Evolutionary conservation across 2,113 vertebrate genomes (phyloP), one percentile per base, ranked within the genome.

Genomic region (Megaceryle torquata): DNA sequence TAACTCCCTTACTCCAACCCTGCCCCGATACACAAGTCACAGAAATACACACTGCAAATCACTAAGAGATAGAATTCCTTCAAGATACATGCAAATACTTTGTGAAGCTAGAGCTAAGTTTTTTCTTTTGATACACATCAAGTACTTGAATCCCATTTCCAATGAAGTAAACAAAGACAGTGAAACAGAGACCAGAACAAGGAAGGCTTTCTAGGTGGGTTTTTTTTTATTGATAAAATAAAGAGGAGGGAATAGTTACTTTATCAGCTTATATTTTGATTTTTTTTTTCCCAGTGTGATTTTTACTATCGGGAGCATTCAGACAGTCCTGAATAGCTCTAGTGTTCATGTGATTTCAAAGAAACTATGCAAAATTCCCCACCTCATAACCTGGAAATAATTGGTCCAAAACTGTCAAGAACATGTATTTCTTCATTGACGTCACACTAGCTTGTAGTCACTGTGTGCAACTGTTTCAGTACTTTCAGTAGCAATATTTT

Each of bases 181-280:
- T 22, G 13, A 91, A 85, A 84, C 31, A 84, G 50, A 85, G 31
- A 65, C 20, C 61, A 96, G 68, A 92, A 79, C 24, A 88, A 90
- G 78, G 15, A 4, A 3, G 0, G 2, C 53, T 51, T 75, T 46
- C 76, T 77, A 69, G 54, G 86, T 21, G n/a, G 4, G 10, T 28
- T 11, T 15, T 22, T 74, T 96, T 96, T n/a, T n/a, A 82, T 71
- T 72, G n/a, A 91, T 54, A 88, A 78, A 87, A 91, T 54, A 87
- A 78, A 84, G 67, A 81, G 37, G 50, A 82, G 21, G 24, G 37
- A 56, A 83, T 24, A 86, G 68, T 35, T 91, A 59, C 60, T 77
- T 70, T 91, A 77, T 63, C 50, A 80, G 28, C 16, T 80, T 76
- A 33, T 43, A 69, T 89, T 92, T 76, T 54, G 3, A 51, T 86